Base-by-base conservation (phyloP, 2,797 vertebrate species). In the Sylvilagus floridanus region DNA sequence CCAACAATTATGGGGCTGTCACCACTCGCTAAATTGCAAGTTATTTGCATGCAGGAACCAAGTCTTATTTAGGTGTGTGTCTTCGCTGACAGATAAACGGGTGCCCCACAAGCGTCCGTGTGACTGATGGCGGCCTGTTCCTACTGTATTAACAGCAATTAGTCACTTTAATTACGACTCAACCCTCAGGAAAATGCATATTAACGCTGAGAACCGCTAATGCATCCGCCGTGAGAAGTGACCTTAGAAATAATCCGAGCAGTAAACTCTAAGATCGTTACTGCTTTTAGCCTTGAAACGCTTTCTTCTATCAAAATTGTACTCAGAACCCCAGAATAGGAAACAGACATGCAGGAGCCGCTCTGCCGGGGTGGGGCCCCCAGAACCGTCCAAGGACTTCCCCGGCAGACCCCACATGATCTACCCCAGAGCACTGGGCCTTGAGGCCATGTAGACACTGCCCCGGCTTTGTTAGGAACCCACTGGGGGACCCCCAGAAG, bases 21-120 rank as follows among this genome's bases (percentile, higher is more conserved):
- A n/a, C 54, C 78, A 69, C 86, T 86, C 21, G 2, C 86, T 95
- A 94, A 94, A 85, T 5, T 75, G 84, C 83, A 84, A 95, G 91
- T 68, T 72, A 66, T 83, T 17, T 79, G 71, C 60, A 79, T 5
- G 54, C 75, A 69, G 83, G 83, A 65, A 77, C 77, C 65, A 84
- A 37, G 69, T 85, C 83, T 77, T 54, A 78, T 16, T 88, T 30
- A 22, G 65, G 75, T 42, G 10, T 77, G 83, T 76, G 93, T 86
- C 88, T 77, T 54, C 16, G 37, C 54, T 57, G 63, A 50, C 60
- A 62, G 69, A 75, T 77, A 66, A 88, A 68, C 24, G 69, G 87
- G 68, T 92, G 83, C 83, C 78, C 66, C n/a, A 60, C 47, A 88
- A 47, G 69, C 0, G 47, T 42, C 47, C 22, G 77, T 26, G 1